Percentiles rank a stretch among this genome's conserved stretches.
phyloP scores from a whole-genome alignment of 2,888 invertebrate species.

The Dioctria rufipes region DNA sequence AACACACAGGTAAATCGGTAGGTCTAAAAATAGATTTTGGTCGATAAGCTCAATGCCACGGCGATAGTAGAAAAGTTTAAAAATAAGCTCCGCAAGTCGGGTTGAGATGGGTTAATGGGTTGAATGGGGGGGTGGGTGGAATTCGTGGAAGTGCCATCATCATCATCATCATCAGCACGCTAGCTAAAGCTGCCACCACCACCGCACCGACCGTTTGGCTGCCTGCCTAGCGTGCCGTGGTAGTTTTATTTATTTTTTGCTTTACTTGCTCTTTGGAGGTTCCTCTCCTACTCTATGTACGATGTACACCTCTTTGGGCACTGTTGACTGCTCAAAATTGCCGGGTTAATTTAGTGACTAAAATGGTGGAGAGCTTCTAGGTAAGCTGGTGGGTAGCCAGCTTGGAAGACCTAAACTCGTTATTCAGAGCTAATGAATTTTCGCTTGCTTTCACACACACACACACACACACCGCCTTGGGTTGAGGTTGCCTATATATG shows the following conservation, averaged over 20 bases:
- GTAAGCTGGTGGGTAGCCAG: background rate
- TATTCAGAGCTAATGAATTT: conserved; percentile 19
- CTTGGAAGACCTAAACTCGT: conserved; percentile 29
- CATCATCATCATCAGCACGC: too few species aligned
- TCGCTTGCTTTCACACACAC: conserved; percentile 16
- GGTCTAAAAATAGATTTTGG: conserved; percentile 62
- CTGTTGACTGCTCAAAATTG: background rate
- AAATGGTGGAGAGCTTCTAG: conserved; percentile 22
- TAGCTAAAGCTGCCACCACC: too few species aligned
- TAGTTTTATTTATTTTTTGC: conserved; percentile 15
- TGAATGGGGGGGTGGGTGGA: background rate
- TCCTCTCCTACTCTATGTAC: too few species aligned
- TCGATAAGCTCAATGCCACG: conserved; percentile 64
- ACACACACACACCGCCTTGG: background rate
- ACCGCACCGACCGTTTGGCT: background rate
- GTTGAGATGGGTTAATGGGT: conserved; percentile 55
- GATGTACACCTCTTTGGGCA: too few species aligned
- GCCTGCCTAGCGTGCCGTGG: background rate
- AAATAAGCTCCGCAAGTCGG: conserved; percentile 61
- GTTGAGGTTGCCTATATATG: background rate
- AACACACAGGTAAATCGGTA: conserved; percentile 35
- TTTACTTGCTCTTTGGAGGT: background rate
- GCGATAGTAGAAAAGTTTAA: conserved; percentile 62
- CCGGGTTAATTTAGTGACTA: background rate
- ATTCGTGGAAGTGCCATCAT: conserved; percentile 8